Percentiles rank a stretch among this genome's conserved stretches.
phyloP scores from a whole-genome alignment of 2,113 vertebrate species.

The Eublepharis macularius region DNA sequence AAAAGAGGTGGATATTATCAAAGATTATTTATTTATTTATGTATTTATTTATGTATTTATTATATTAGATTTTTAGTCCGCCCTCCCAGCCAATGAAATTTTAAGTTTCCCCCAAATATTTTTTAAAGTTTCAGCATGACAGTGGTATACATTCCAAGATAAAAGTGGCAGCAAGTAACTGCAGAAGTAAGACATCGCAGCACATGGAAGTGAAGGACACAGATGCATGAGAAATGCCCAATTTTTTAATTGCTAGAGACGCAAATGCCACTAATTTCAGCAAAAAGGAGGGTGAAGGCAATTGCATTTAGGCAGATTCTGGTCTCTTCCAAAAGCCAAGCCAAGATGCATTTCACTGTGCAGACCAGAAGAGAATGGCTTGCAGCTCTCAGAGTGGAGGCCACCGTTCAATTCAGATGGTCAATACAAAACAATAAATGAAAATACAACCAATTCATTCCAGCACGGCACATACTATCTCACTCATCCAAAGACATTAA shows the following conservation, averaged over 20 bases:
- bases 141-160: background rate
- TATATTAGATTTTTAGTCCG: too few relatives aligned
- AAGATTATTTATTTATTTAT: too few relatives aligned
- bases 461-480: too few relatives aligned
- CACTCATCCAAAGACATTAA: too few relatives aligned
- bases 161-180: background rate
- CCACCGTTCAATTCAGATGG: background rate
- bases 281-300: background rate
- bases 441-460: background rate
- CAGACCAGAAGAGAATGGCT: background rate
- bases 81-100: background rate
- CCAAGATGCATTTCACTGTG: too few relatives aligned
- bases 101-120: background rate
- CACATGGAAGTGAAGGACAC: background rate
- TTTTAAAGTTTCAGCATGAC: background rate
- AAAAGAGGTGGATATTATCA: too few relatives aligned
- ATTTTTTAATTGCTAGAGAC: background rate
- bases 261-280: background rate
- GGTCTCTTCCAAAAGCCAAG: rapidly evolving
- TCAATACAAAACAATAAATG: background rate
- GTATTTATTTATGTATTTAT: too few relatives aligned
- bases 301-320: background rate
- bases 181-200: background rate
- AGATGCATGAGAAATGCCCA: background rate
- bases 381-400: background rate